Base-by-base conservation (phyloP, 2,113 vertebrate genomes). In the Calidris pygmaea region DNA sequence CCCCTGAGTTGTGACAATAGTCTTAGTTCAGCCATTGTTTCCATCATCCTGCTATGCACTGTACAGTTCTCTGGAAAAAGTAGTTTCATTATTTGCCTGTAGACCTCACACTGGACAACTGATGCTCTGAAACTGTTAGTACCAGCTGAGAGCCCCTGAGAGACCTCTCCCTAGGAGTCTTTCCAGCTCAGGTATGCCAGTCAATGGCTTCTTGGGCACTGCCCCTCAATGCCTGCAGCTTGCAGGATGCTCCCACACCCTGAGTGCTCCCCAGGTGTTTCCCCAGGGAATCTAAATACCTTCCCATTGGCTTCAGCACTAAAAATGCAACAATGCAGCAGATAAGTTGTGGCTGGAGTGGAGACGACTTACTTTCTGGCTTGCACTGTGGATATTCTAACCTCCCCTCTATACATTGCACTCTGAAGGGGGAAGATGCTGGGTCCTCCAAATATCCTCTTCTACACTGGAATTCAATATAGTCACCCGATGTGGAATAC, bases 31-130 rank as follows among this genome's bases (percentile, higher is more conserved):
- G 21, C 48, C 22, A 48, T 92, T 20, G 30, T 3, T 2, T 52
- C 4, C 93, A 96, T 85, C 2, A 13, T 6, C 2, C 0, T 2
- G 4, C 2, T 0, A 23, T 2, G 1, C 67, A 96, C 5, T 4
- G 2, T 10, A 23, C 93, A 96, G 35, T 7, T 20, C 18, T 2
- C 96, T 96, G 91, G 32, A 76, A 79, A 50, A 71, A 71, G 34
- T 3, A 43, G 11, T 63, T 47, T 9, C 5, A 6, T 55, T n/a
- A 59, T 34, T 41, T 82, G 29, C 47, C 78, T 72, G 89, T 15
- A 65, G 13, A 47, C 35, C 24, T 83, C 72, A n/a, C 35, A 17
- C 3, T 4, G 43, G 20, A 77, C 35, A 75, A 4, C 9, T 4
- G 19, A 45, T 32, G 56, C 75, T 75, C 37, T 75, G 24, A 70